A percentile compares a stretch with the other conserved stretches of the same genome.
Evolutionary conservation across 2,888 invertebrate species (phyloP).

Genomic region (Steinernema carpocapsae): DNA sequence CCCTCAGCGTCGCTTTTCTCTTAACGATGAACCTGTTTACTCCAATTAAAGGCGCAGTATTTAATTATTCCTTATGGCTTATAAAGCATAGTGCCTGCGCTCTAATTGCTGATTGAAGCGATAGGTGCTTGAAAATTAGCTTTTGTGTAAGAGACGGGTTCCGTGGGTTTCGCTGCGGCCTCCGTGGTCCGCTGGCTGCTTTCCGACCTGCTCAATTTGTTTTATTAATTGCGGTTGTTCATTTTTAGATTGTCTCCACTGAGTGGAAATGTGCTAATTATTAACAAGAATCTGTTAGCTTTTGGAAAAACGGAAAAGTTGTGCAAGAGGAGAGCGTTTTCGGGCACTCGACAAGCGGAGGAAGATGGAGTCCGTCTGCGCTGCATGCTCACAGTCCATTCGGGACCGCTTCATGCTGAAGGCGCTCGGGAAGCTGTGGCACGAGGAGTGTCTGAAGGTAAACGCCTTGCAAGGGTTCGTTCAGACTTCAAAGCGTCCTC

Average conservation of each 20-base stretch:
- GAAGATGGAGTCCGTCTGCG: constrained; percentile 72
- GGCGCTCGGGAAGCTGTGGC: constrained; percentile 88
- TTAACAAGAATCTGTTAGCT: too few species aligned
- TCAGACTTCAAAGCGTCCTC: neutral
- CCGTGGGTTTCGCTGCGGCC: too few species aligned
- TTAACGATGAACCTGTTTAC: constrained; percentile 32
- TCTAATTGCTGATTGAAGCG: constrained; percentile 29
- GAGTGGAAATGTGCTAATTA: too few species aligned
- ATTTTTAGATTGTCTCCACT: too few species aligned
- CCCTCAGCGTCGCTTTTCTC: constrained; percentile 6
- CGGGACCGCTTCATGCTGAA: constrained; percentile 81
- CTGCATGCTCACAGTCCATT: constrained; percentile 77
- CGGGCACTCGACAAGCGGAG: neutral
- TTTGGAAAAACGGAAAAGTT: too few species aligned
- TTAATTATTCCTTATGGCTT: constrained; percentile 28
- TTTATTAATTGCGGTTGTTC: too few species aligned
- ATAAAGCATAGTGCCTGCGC: neutral
- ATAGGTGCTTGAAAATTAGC: neutral
- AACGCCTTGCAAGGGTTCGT: constrained; percentile 50
- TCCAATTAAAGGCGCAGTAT: constrained; percentile 23
- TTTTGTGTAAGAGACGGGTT: neutral
- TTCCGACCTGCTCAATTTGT: too few species aligned
- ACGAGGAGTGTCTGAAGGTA: constrained; percentile 85
- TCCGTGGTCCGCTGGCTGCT: too few species aligned
- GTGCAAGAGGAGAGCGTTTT: too few species aligned